Evolutionary conservation across 2,888 invertebrate species (phyloP).

Genomic region (Eupithecia abbreviata): DNA sequence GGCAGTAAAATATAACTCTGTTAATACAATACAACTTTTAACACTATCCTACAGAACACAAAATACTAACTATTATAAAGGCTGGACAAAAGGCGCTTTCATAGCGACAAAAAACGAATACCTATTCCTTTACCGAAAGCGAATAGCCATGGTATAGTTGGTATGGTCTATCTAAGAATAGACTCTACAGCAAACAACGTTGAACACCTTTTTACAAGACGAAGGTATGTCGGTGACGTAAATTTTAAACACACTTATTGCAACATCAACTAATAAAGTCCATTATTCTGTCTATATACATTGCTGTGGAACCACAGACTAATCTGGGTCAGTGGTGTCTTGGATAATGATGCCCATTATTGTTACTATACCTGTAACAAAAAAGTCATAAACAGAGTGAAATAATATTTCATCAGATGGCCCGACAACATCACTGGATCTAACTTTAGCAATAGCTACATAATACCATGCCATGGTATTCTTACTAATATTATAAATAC

Average conservation of each 20-base stretch:
- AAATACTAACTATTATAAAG: conserved; percentile 36
- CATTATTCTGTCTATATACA: conserved; percentile 64
- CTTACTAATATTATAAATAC: too few relatives aligned
- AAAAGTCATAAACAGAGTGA: not conserved
- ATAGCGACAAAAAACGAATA: conserved; percentile 2
- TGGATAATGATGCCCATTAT: conserved; percentile 68
- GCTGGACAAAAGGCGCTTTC: conserved; percentile 37
- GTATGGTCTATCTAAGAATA: not conserved
- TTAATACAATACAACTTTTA: conserved; percentile 36
- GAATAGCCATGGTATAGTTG: not conserved
- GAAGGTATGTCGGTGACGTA: conserved; percentile 22
- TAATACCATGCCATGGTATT: too few relatives aligned
- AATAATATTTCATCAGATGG: not conserved
- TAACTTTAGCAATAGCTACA: too few relatives aligned
- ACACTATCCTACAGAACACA: conserved; percentile 40
- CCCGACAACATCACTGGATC: not conserved
- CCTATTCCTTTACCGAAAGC: not conserved
- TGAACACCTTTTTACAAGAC: not conserved
- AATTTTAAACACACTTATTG: conserved; percentile 48
- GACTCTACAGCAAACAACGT: not conserved
- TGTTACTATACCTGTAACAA: conserved; percentile 68
- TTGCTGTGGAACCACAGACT: conserved; percentile 51
- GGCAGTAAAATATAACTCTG: conserved; percentile 56
- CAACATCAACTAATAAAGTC: conserved; percentile 60
- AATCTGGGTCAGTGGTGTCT: conserved; percentile 78